Evolutionary conservation across 1,140 invertebrate genomes (phyloP), one percentile per base, ranked within the genome.

Genomic region (Neodiprion fabricii): DNA sequence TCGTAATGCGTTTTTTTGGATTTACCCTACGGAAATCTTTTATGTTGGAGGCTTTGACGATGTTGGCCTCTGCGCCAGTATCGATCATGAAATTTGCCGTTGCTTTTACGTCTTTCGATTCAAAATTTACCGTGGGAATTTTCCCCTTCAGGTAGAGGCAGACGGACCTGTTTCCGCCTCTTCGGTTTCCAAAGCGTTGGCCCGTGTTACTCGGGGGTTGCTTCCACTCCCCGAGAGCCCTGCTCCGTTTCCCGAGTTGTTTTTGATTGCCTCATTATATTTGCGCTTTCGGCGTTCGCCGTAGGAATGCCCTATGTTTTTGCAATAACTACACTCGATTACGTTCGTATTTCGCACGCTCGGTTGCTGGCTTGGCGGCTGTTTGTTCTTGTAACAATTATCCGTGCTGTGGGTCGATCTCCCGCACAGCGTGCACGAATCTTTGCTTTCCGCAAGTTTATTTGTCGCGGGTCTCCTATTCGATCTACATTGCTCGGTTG

Each of bases 21-120:
- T 17, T 17, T 17, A 17, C 17, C 17, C 17, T 61, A 61, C n/a
- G 1, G 53, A 12, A 67, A 69, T 65, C 21, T 14, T 8, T 8
- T 21, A 11, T 7, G 9, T 21, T 48, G 66, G 9, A 73, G 3
- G 1, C 9, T 69, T 73, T 73, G 21, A 73, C 53, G n/a, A 73
- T 7, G 40, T 68, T 73, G 1, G 50, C 61, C 1, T 73, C 72
- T 2, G 72, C 5, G 3, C 67, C 72, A 11, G 72, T 23, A 69
- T 73, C 72, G 1, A 73, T 17, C 14, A 73, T 9, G 53, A 73
- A 68, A 17, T 21, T 3, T 68, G 67, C 53, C 47, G 23, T 23
- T 17, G 28, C 67, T 68, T 48, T 48, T 21, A 67, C 14, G 1
- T 67, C 66, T 7, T 11, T 8, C 12, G 28, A 28, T 28, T 69